Percentiles rank a stretch among this genome's conserved stretches.
phyloP scores from a whole-genome alignment of 2,113 vertebrate genomes.

The Passer montanus region DNA sequence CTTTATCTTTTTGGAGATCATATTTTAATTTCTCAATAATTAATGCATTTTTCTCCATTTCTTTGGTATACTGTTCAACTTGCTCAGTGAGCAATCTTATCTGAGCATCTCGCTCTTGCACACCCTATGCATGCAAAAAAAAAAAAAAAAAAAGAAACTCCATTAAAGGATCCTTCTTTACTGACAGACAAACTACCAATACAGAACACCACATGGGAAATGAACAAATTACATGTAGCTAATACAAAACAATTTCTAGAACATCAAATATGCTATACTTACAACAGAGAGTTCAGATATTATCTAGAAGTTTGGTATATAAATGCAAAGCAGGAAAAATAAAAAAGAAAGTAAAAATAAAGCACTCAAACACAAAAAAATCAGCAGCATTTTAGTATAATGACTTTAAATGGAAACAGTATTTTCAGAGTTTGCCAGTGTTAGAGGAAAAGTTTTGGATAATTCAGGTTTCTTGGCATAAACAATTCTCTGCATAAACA shows the following conservation, averaged over 20 bases:
- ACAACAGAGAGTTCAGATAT: conserved; percentile 81
- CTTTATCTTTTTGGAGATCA: conserved; percentile 82
- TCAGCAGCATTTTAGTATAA: not conserved
- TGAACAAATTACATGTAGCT: not conserved
- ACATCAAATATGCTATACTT: conserved; percentile 58
- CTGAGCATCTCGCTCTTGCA: conserved; percentile 91
- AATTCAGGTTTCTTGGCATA: not conserved
- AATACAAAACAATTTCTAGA: not conserved
- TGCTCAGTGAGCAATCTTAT: conserved; percentile 90
- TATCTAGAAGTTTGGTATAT: conserved; percentile 71
- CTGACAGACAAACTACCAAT: not conserved
- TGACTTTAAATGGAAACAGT: not conserved
- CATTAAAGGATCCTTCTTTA: not conserved
- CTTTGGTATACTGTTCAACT: conserved; percentile 88
- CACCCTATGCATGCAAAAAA: conserved; percentile 70
- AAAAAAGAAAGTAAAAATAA: conserved; percentile 7
- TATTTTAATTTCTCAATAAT: conserved; percentile 87
- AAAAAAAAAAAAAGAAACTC: not conserved
- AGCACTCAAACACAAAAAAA: not conserved
- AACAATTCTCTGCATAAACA: not conserved
- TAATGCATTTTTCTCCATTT: conserved; percentile 88
- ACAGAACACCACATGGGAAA: not conserved
- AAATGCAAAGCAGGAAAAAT: conserved; percentile 49
- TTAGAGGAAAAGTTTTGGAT: not conserved
- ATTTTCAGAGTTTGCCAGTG: not conserved